A percentile compares a stretch with the other conserved stretches of the same genome.
phyloP scores from a whole-genome alignment of 2,888 invertebrate genomes.

The Tachina grossa region DNA sequence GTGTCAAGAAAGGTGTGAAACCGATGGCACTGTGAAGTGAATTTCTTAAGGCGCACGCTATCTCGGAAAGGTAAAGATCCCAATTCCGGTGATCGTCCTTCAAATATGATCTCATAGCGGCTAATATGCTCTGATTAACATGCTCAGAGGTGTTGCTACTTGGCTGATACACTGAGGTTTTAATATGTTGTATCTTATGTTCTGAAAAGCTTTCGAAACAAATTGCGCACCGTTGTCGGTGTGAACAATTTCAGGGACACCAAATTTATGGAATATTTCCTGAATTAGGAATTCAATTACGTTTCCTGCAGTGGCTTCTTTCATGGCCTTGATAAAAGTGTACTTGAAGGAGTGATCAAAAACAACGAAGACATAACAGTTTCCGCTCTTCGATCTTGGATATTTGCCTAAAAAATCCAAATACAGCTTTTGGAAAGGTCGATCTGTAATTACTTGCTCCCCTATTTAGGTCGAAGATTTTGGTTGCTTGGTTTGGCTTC shows the following conservation, averaged over 20 bases:
- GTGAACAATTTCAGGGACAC: too few species aligned
- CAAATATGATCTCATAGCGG: constrained; percentile 72
- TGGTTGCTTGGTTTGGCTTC: constrained; percentile 28
- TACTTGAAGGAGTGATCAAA: constrained; percentile 58
- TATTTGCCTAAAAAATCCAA: constrained; percentile 61
- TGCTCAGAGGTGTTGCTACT: constrained; percentile 78
- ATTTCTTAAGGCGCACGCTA: constrained; percentile 58
- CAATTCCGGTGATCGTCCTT: constrained; percentile 63
- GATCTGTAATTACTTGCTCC: constrained; percentile 44
- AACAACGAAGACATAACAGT: constrained; percentile 57
- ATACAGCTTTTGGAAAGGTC: neutral
- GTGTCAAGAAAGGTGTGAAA: neutral
- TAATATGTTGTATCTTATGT: constrained; percentile 59
- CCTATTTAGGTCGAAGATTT: constrained; percentile 22
- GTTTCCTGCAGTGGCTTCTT: constrained; percentile 9
- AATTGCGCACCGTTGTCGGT: constrained; percentile 75
- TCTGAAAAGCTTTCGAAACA: constrained; percentile 60
- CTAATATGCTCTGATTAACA: constrained; percentile 75
- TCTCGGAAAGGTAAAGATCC: constrained; percentile 63
- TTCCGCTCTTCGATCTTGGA: constrained; percentile 58
- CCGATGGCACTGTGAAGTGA: constrained; percentile 44
- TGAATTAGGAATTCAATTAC: too few species aligned
- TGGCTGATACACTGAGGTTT: constrained; percentile 75
- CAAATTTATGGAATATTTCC: too few species aligned
- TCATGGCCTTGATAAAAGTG: constrained; percentile 58